Evolutionary conservation across 2,113 vertebrate species (phyloP), one percentile per base, ranked within the genome.

Genomic region (Bagarius yarrelli): DNA sequence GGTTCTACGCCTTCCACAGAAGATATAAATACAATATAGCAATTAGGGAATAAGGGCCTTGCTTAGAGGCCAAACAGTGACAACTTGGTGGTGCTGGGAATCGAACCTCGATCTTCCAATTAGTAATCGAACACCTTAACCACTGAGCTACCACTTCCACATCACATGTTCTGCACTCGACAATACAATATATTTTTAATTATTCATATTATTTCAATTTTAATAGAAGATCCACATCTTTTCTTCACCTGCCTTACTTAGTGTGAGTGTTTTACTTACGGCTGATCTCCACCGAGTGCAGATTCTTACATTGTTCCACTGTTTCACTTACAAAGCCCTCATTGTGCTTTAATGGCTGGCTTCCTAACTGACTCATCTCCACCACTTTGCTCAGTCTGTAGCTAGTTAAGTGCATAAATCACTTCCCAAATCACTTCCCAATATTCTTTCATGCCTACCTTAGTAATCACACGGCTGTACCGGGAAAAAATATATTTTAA

Each of bases 381-480:
- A 57, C 47, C 23, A 81, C 70, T 64, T 53, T 53, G 23, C 59
- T 84, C 34, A 66, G 52, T 60, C 80, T 69, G 79, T 78, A 82
- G 82, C 75, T 70, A 76, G 77, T 87, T 89, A 82, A 86, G 72
- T 52, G 63, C 84, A 86, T 86, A 85, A 84, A 82, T 82, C 85
- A 75, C 55, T 74, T 85, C 86, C 83, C 82, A 85, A 84, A 82
- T 82, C 85, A 75, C 55, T 74, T 85, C 86, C 83, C 82, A 88
- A 89, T 83, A 78, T 78, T 72, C 80, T 87, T 89, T 89, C 83
- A 80, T 84, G 84, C 87, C 81, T 70, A 78, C 80, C 23, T 88
- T 87, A 59, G 64, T 66, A 66, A 81, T 78, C 86, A 60, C 71
- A 87, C 83, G 83, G 77, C 50, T 80, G 84, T 83, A 77, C 34